Conservation (phyloP, 2,113 vertebrate species). For the Campylorhamphus procurvoides region DNA sequence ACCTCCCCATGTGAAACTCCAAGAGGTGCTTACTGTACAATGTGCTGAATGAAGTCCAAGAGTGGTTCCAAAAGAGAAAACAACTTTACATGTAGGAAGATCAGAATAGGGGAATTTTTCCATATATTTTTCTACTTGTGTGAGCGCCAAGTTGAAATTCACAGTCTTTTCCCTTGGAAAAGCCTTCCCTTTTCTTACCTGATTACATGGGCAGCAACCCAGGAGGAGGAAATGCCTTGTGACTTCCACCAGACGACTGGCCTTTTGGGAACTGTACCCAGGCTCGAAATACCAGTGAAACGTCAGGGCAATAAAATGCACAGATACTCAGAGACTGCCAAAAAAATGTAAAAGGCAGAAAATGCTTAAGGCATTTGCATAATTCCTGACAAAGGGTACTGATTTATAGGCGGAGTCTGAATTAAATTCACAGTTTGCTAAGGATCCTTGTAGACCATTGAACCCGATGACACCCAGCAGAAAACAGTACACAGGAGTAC, state of each 20-base stretch:
- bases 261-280: neutral
- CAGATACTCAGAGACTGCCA: neutral
- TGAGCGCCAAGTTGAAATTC: neutral
- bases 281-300: neutral
- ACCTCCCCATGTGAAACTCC: neutral
- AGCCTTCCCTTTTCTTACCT: neutral
- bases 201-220: neutral
- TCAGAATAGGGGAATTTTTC: neutral
- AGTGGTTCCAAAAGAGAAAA: neutral
- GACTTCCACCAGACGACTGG: neutral
- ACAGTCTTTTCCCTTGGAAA: neutral
- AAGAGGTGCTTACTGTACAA: neutral
- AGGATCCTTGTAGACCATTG: neutral
- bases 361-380: constrained; percentile 25
- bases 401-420: neutral
- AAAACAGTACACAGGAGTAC: neutral
- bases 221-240: constrained; percentile 22
- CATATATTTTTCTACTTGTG: neutral
- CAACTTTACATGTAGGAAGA: neutral
- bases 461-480: neutral
- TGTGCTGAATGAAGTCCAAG: neutral
- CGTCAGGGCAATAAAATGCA: neutral
- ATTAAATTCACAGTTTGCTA: neutral
- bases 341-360: constrained; percentile 6
- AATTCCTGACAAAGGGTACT: neutral